These are phyloP conservation scores for Antheraea mylitta DNA, from an alignment of 1,140 invertebrate genomes.

Conservation along the genomic window DNA sequence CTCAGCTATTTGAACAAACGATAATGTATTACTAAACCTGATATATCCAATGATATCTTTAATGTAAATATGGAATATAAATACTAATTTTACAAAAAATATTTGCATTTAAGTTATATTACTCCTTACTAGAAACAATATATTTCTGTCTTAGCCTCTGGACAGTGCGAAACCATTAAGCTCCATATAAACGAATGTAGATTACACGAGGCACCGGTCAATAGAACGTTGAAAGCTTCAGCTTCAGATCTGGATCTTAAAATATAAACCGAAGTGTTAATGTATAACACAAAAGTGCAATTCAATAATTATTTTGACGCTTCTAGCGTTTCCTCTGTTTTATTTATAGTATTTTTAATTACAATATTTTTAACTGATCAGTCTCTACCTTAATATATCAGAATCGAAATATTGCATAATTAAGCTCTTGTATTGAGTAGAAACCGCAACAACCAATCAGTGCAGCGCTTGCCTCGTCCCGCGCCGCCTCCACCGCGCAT, in stretches of 20 bases:
- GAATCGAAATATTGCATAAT: background rate
- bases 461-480: background rate
- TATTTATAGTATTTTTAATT: too few species aligned
- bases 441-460: slow-evolving; percentile 11
- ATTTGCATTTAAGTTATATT: background rate
- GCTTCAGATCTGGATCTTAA: too few species aligned
- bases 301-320: too few species aligned
- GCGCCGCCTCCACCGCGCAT: background rate
- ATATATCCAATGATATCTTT: background rate
- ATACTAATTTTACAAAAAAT: background rate
- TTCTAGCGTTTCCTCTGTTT: too few species aligned
- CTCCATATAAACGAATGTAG: too few species aligned
- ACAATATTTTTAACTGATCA: background rate
- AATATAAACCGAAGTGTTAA: too few species aligned
- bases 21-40: background rate
- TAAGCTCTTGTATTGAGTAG: background rate
- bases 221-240: too few species aligned
- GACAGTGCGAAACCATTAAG: too few species aligned
- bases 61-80: background rate
- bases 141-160: too few species aligned
- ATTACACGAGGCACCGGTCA: too few species aligned
- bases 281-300: too few species aligned
- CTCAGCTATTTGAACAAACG: background rate
- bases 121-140: too few species aligned
- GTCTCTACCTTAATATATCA: background rate